Base-by-base conservation (phyloP, 1,140 invertebrate genomes). In the Dendrolimus punctatus region DNA sequence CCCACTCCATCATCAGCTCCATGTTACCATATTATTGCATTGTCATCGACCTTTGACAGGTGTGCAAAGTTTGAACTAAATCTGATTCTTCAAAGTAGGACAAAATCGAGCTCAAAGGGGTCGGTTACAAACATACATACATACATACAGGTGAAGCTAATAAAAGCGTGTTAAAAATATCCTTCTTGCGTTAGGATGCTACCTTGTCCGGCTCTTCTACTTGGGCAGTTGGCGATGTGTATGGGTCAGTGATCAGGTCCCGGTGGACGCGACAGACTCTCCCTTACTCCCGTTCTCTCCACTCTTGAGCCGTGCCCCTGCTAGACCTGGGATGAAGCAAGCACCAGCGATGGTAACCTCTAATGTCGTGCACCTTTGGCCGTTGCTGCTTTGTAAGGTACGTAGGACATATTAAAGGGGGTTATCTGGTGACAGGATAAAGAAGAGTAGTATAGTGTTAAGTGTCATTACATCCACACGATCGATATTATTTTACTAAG, bases 231-330 rank as follows among this genome's bases (percentile, higher is more conserved):
- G 82, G 82, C 66, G 82, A 2, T 83, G 79, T 45, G 66, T 85
- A 0, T 85, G 76, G 79, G 80, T 85, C n/a, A 80, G 59, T 40
- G 82, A 85, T 43, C 70, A 75, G 39, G 74, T 85, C 0, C 82
- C 82, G 6, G 71, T 83, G 5, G 81, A 85, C 40, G 73, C 73
- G 0, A 71, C 63, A 2, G 79, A 67, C 2, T 58, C 69, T 0
- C 82, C 80, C 0, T 64, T 83, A 0, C 71, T 84, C 0, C 82
- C 82, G 0, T 84, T 85, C 50, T 72, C 76, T 1, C 80, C 80
- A 0, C 69, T 77, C 0, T 10, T 73, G 5, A 70, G 50, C 40
- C 56, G 60, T 5, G 40, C 49, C 0, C 58, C 66, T 5, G 23
- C 55, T 2, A 74, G 68, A 9, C 51, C 54, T 6, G 59, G 57